phyloP scores from a whole-genome alignment of 2,888 invertebrate species.

The Tiphia femorata region DNA sequence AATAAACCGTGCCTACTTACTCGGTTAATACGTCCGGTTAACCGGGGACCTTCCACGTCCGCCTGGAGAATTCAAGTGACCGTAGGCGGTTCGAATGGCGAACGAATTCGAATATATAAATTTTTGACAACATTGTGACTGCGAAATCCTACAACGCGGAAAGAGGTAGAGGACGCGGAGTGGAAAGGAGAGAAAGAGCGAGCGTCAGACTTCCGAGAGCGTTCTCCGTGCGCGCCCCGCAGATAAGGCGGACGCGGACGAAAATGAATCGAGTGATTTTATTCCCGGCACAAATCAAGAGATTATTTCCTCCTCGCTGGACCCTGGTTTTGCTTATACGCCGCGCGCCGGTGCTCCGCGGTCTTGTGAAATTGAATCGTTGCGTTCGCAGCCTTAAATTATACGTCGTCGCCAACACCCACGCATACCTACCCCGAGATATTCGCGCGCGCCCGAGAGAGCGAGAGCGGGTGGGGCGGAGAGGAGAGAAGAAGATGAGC shows the following conservation, averaged over 20 bases:
- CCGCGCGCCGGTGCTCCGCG: slow-evolving; percentile 24
- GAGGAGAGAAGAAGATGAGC: background rate
- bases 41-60: too few relatives aligned
- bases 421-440: slow-evolving; percentile 41
- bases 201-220: slow-evolving; percentile 42
- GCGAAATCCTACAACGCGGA: too few relatives aligned
- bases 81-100: slow-evolving; percentile 22
- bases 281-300: slow-evolving; percentile 49
- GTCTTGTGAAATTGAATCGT: slow-evolving; percentile 54
- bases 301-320: slow-evolving; percentile 47
- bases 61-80: slow-evolving; percentile 32
- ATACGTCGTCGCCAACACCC: slow-evolving; percentile 53
- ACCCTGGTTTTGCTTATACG: slow-evolving; percentile 43
- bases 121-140: slow-evolving; percentile 41
- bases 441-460: slow-evolving; percentile 29
- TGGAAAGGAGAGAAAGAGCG: too few relatives aligned
- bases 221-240: slow-evolving; percentile 31
- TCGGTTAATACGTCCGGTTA: slow-evolving; percentile 23
- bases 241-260: slow-evolving; percentile 43
- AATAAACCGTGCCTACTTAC: slow-evolving; percentile 12
- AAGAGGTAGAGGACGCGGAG: too few relatives aligned
- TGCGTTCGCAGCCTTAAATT: slow-evolving; percentile 49
- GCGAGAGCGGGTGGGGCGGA: background rate
- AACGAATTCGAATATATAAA: slow-evolving; percentile 23
- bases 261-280: slow-evolving; percentile 51